These are phyloP conservation scores for Ascaphus truei DNA, from an alignment of 2,113 vertebrate genomes.

Conservation along the genomic window DNA sequence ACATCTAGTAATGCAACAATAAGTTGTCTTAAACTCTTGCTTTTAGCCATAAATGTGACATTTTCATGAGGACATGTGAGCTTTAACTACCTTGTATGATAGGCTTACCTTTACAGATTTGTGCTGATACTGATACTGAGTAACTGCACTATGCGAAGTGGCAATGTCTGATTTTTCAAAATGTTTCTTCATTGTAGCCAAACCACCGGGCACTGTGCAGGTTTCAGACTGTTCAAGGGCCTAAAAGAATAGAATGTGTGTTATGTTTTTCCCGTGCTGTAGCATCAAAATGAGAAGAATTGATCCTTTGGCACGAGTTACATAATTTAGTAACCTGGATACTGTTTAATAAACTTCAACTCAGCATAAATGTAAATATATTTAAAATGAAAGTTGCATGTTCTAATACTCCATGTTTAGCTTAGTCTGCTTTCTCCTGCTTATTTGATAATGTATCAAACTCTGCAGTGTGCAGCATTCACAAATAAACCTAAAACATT, in stretches of 20 bases:
- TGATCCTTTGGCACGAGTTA: not conserved
- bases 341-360: not conserved
- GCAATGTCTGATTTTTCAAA: constrained; percentile 76
- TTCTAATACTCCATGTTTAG: no score
- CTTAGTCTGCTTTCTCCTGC: no score
- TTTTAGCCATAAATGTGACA: no score
- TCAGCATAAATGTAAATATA: not conserved
- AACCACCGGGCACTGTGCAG: constrained; percentile 80
- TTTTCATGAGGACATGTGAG: no score
- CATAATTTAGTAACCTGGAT: not conserved
- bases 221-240: constrained; percentile 78
- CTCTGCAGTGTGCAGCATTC: not conserved
- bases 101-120: constrained; percentile 77
- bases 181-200: constrained; percentile 84
- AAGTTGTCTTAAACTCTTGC: no score
- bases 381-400: constrained; percentile 16
- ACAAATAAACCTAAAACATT: not conserved
- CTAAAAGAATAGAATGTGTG: constrained; percentile 64
- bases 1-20: no score
- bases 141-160: constrained; percentile 65
- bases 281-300: no score
- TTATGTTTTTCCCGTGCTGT: no score
- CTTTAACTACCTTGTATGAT: not conserved
- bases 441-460: not conserved
- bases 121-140: constrained; percentile 73